A percentile compares a stretch with the other conserved stretches of the same genome.
phyloP scores from a whole-genome alignment of 2,113 vertebrate species.

The cattle (Bos taurus) region ARS-UCD2.0 NC_037349.1:45984501-45985000 shows the following conservation, averaged over 20 bases:
- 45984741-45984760: slow-evolving; percentile 66
- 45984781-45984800: slow-evolving; percentile 67
- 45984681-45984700: slow-evolving; percentile 35
- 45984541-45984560: background rate
- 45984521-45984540: slow-evolving; percentile 25
- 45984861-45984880: slow-evolving; percentile 7
- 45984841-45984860: slow-evolving; percentile 28
- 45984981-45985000: background rate
- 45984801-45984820: slow-evolving; percentile 58
- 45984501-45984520: background rate
- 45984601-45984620: slow-evolving; percentile 48
- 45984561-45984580: background rate
- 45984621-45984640: background rate
- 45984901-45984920: slow-evolving; percentile 25
- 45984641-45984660: background rate
- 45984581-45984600: slow-evolving; percentile 34
- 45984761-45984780: slow-evolving; percentile 76
- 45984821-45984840: slow-evolving; percentile 51
- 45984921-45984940: background rate
- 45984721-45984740: slow-evolving; percentile 78
- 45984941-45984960: background rate
- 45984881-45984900: background rate
- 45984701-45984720: slow-evolving; percentile 67
- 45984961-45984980: background rate
- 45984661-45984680: slow-evolving; percentile 37